A percentile compares a stretch with the other conserved stretches of the same genome.
Conservation (phyloP, 2,797 vertebrate species). For the Brachyrhaphis roseni region DNA sequence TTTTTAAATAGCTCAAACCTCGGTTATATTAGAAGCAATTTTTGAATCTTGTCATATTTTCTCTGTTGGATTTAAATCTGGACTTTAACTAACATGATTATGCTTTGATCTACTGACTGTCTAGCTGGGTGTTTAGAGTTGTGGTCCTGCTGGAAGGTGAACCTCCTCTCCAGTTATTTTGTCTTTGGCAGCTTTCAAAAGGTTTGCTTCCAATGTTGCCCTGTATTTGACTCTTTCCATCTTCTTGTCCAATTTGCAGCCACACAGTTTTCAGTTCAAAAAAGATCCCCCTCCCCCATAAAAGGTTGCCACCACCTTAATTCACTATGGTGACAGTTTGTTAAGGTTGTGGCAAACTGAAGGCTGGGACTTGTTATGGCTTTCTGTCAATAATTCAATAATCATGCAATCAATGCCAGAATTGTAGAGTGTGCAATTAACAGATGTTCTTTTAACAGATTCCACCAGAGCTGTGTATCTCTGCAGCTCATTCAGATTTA, state of each 20-base stretch:
- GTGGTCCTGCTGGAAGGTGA: not conserved
- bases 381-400: not conserved
- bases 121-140: not conserved
- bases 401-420: not conserved
- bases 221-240: not conserved
- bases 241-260: not conserved
- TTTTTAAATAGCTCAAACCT: not conserved
- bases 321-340: not conserved
- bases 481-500: not conserved
- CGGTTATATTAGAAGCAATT: not conserved
- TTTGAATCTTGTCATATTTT: not conserved
- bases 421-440: not conserved
- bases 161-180: not conserved
- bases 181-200: not conserved
- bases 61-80: not conserved
- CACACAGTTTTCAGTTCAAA: not conserved
- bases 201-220: not conserved
- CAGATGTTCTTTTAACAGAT: not conserved
- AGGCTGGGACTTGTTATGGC: not conserved
- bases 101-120: not conserved
- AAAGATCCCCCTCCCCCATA: not conserved
- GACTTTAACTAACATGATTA: not conserved
- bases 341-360: not conserved
- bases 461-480: not conserved
- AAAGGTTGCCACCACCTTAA: not conserved